Evolutionary conservation across 2,113 vertebrate genomes (phyloP).

Genomic region (Pluvianellus socialis): DNA sequence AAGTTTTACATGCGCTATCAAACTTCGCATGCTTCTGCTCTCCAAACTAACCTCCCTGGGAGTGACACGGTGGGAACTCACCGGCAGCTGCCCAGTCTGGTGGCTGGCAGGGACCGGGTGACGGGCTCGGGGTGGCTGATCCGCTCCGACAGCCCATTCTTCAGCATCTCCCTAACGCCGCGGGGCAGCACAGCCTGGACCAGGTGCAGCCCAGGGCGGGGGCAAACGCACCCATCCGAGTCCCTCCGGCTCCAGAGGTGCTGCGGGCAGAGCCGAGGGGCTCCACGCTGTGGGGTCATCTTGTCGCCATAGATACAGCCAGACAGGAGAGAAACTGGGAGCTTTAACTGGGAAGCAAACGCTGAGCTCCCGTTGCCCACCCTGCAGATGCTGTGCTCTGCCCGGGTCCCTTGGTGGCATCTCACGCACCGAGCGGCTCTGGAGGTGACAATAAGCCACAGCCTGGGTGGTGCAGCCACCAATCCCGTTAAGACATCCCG

Average conservation of each 20-base stretch:
- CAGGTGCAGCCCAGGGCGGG: no score
- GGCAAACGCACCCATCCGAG: neutral
- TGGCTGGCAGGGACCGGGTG: neutral
- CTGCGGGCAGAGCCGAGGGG: neutral
- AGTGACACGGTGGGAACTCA: neutral
- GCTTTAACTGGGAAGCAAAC: neutral
- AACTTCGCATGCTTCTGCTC: neutral
- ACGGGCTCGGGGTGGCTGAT: neutral
- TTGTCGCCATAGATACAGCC: neutral
- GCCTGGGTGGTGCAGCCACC: neutral
- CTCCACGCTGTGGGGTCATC: neutral
- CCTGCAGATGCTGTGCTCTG: neutral
- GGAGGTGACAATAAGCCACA: neutral
- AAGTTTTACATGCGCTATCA: neutral
- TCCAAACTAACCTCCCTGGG: neutral
- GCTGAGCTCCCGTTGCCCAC: no score
- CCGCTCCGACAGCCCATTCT: accelerated
- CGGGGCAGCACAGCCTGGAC: neutral
- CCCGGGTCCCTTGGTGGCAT: neutral
- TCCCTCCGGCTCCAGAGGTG: neutral
- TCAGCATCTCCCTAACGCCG: neutral
- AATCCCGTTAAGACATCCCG: neutral
- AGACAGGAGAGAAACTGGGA: neutral
- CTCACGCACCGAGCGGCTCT: neutral
- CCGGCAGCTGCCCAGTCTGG: neutral